Evolutionary conservation across 2,113 vertebrate species (phyloP).

Genomic region (Syrmaticus mikado): DNA sequence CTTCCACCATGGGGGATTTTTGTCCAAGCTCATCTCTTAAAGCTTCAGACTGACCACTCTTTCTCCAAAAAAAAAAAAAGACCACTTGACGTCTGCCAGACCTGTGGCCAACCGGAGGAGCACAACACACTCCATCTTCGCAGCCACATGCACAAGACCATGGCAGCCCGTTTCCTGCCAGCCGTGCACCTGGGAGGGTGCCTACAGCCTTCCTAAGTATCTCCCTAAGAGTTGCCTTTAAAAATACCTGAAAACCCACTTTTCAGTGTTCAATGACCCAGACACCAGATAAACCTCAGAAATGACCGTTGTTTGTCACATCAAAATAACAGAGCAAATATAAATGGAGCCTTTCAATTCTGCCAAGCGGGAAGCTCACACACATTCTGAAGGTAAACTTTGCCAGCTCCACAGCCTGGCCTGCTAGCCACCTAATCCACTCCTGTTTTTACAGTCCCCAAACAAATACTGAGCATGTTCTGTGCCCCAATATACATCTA

Average conservation of each 20-base stretch:
- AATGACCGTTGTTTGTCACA: neutral
- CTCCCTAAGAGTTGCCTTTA: neutral
- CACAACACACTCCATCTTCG: neutral
- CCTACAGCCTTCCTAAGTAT: neutral
- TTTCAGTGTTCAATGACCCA: neutral
- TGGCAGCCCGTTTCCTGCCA: neutral
- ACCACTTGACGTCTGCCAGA: neutral
- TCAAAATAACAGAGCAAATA: neutral
- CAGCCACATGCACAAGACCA: neutral
- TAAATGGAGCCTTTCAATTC: neutral
- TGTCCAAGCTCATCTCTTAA: neutral
- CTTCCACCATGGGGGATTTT: rapidly evolving
- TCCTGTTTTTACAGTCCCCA: neutral
- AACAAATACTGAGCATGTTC: neutral
- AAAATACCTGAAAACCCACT: neutral
- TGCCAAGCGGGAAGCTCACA: rapidly evolving
- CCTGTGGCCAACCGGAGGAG: rapidly evolving
- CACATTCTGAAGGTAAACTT: neutral
- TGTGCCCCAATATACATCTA: neutral
- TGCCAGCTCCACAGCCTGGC: neutral
- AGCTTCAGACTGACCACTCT: neutral
- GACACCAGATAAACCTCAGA: neutral
- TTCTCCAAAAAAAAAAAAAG: neutral
- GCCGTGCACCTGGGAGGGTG: rapidly evolving
- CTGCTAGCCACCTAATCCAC: neutral